Percentiles rank a stretch among this genome's conserved stretches.
Conservation (phyloP, 1,140 invertebrate species). For the Drosophila bocki region DNA sequence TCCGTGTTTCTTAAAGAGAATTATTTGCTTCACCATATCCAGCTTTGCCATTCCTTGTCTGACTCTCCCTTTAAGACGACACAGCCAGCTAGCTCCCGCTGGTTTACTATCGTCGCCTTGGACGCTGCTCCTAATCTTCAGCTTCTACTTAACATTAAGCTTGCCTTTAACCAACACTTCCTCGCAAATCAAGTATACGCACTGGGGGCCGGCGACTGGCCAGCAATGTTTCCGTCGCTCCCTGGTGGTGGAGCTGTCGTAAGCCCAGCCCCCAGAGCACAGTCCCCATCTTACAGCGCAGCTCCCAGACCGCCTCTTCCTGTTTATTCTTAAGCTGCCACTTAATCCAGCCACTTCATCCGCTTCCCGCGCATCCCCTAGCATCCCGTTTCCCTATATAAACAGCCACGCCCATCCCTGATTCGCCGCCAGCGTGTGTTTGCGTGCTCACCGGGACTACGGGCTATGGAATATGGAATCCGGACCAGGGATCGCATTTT, state of each 20-base stretch:
- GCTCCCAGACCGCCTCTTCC: slow-evolving; percentile 47
- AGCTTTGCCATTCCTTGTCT: slow-evolving; percentile 26
- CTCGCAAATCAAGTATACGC: slow-evolving; percentile 75
- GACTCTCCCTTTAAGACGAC: slow-evolving; percentile 27
- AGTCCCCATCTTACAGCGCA: slow-evolving; percentile 10
- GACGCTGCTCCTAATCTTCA: slow-evolving; percentile 40
- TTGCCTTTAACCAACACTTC: slow-evolving; percentile 60
- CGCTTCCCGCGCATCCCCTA: neutral
- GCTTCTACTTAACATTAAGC: slow-evolving; percentile 58
- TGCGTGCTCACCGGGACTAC: slow-evolving; percentile 42
- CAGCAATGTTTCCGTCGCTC: slow-evolving; percentile 53
- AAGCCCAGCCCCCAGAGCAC: slow-evolving; percentile 12
- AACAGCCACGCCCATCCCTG: slow-evolving; percentile 31
- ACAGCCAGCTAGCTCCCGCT: slow-evolving; percentile 14
- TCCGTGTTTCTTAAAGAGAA: slow-evolving; percentile 12
- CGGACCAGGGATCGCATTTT: slow-evolving; percentile 34
- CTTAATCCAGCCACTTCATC: slow-evolving; percentile 79
- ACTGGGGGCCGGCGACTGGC: slow-evolving; percentile 54
- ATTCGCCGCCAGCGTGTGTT: slow-evolving; percentile 21
- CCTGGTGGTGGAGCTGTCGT: slow-evolving; percentile 20
- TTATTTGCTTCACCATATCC: neutral
- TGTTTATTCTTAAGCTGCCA: slow-evolving; percentile 76
- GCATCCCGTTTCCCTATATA: slow-evolving; percentile 7
- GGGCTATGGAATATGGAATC: slow-evolving; percentile 5
- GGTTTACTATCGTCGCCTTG: slow-evolving; percentile 18